A percentile compares a stretch with the other conserved stretches of the same genome.
phyloP scores from a whole-genome alignment of 2,113 vertebrate genomes.

The Hemibagrus wyckioides region DNA sequence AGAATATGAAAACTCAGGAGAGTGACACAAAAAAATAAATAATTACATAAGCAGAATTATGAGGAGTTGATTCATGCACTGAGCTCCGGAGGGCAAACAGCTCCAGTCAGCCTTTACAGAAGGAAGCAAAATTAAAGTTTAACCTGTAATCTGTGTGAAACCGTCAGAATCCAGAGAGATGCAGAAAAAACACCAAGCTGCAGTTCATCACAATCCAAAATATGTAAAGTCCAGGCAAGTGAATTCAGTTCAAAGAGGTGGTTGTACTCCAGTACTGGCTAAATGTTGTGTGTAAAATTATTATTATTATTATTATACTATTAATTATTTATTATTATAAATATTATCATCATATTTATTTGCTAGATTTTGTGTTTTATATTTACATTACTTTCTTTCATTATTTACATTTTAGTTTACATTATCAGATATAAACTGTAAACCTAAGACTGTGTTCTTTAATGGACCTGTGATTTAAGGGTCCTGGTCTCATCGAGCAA shows the following conservation, averaged over 20 bases:
- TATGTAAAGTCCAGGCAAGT: background rate
- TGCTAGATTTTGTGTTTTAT: too few species aligned
- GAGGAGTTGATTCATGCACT: constrained; percentile 63
- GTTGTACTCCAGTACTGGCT: background rate
- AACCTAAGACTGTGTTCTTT: too few species aligned
- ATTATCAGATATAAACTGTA: too few species aligned
- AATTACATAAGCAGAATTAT: constrained; percentile 52
- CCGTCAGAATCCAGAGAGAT: background rate
- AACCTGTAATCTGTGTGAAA: background rate
- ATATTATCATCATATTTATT: too few species aligned
- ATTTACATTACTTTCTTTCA: too few species aligned
- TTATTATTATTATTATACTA: too few species aligned
- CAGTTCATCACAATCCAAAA: background rate
- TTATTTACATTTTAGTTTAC: too few species aligned
- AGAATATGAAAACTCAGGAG: background rate
- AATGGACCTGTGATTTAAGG: too few species aligned
- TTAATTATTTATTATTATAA: too few species aligned
- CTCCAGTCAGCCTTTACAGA: constrained; percentile 53
- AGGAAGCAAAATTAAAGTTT: constrained; percentile 1
- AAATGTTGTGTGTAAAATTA: too few species aligned
- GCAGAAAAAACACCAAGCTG: background rate
- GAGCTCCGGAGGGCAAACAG: constrained; percentile 55
- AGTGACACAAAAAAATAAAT: background rate
- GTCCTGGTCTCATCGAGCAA: too few species aligned
- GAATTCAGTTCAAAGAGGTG: background rate